A percentile compares a stretch with the other conserved stretches of the same genome.
Evolutionary conservation across 2,888 invertebrate species (phyloP).

Genomic region (Andrena hattorfiana): DNA sequence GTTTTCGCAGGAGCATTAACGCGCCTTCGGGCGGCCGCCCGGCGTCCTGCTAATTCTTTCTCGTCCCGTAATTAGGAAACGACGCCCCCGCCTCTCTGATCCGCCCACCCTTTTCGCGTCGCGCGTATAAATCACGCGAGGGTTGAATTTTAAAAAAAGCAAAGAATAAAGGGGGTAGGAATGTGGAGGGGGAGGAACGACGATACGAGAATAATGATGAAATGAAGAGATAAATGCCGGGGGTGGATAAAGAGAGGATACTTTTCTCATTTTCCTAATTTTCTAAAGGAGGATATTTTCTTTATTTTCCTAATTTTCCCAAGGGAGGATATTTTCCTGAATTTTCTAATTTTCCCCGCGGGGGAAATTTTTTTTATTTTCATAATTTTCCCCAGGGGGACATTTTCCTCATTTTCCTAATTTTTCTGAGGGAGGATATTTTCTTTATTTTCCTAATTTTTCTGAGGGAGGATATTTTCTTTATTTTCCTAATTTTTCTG

Average conservation of each 20-base stretch:
- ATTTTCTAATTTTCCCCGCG: no score
- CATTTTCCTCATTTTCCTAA: no score
- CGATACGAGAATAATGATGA: background rate
- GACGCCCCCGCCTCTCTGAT: conserved; percentile 34
- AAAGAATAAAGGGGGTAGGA: conserved; percentile 17
- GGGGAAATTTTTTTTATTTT: no score
- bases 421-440: no score
- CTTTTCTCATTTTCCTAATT: no score
- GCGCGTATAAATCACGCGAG: conserved; percentile 64
- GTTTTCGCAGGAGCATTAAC: conserved; percentile 41
- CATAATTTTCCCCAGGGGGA: no score
- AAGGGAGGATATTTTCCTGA: no score
- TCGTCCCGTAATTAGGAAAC: conserved; percentile 77
- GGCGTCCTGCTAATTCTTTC: conserved; percentile 73
- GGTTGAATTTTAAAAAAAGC: conserved; percentile 42
- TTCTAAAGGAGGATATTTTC: no score
- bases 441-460: no score
- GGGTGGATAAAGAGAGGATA: conserved; percentile 19
- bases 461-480: no score
- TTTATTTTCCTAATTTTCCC: no score
- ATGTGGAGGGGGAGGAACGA: background rate
- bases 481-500: no score
- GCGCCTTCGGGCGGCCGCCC: conserved; percentile 58
- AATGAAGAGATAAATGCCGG: conserved; percentile 14
- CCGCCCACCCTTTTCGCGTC: conserved; percentile 46